Evolutionary conservation across 2,888 invertebrate genomes (phyloP).

Genomic region (Diaperis boleti): DNA sequence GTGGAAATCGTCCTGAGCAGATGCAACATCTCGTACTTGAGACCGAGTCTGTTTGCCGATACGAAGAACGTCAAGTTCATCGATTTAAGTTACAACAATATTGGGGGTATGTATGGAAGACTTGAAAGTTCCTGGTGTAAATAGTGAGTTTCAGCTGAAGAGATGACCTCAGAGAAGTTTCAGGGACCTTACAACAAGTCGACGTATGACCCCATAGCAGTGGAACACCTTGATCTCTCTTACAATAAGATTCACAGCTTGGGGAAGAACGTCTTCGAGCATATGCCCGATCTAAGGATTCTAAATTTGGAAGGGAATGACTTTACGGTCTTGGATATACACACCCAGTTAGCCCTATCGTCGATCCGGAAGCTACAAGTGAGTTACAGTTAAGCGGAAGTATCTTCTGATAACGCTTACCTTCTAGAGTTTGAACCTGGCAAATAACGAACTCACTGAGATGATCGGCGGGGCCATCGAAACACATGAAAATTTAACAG

Average conservation of each 20-base stretch:
- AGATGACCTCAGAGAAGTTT: slow-evolving; percentile 74
- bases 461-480: slow-evolving; percentile 71
- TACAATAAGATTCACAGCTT: slow-evolving; percentile 75
- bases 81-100: slow-evolving; percentile 71
- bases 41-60: slow-evolving; percentile 69
- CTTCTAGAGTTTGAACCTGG: slow-evolving; percentile 60
- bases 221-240: slow-evolving; percentile 74
- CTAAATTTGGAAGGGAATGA: slow-evolving; percentile 74
- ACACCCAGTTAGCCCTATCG: slow-evolving; percentile 71
- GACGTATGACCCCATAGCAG: slow-evolving; percentile 70
- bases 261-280: slow-evolving; percentile 73
- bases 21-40: slow-evolving; percentile 69
- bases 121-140: not conserved
- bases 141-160: slow-evolving; percentile 67
- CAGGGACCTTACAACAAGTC: slow-evolving; percentile 73
- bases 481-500: slow-evolving; percentile 68
- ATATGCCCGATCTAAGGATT: slow-evolving; percentile 72
- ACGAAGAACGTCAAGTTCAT: slow-evolving; percentile 68
- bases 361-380: slow-evolving; percentile 71
- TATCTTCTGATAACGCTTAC: not conserved
- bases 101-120: not conserved
- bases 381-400: slow-evolving; percentile 49
- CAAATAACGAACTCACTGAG: slow-evolving; percentile 70
- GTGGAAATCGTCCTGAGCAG: slow-evolving; percentile 69
- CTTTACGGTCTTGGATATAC: slow-evolving; percentile 72